Evolutionary conservation across 1,140 invertebrate genomes (phyloP), one percentile per base, ranked within the genome.

Genomic region (Xylocopa sonorina): DNA sequence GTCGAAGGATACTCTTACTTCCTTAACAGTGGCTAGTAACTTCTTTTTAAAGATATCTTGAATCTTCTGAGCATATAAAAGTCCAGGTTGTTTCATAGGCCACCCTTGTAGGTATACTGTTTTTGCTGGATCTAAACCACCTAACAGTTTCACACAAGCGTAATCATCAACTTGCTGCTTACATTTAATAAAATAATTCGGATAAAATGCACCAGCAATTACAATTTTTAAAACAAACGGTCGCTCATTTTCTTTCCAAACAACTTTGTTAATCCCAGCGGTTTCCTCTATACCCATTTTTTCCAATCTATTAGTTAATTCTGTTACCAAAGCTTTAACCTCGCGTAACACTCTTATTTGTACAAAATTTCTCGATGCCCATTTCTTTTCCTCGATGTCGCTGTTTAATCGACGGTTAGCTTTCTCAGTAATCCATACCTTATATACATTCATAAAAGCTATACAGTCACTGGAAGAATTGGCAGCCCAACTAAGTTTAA

Each of bases 391-490:
- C 7, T 82, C 85, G 5, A 83, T 83, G 34, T 85, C 87, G 38
- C 32, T 89, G 3, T 80, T 83, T 34, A 91, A 87, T 10, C 80
- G 77, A 58, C 88, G 76, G 50, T 85, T 85, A 10, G 85, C 88
- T 66, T 90, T 92, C 10, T 89, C 84, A 0, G 75, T 27, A 10
- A 79, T 83, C 89, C 91, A 90, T 89, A 97, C 96, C 87, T 95
- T 94, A 88, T 97, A 99, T 0, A 97, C 96, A 90, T 97, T 96
- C 2, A 97, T 93, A 78, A 96, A 95, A 0, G 97, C 96, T 67
- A 99, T 94, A 74, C 96, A 95, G 92, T 99, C 98, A 86, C 97
- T 98, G 50, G 95, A 95, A 0, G 97, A 96, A 1, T 95, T 95
- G 89, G 96, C 94, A 0, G 97, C 94, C 96, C 97, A 99, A 0